These are phyloP conservation scores for Pseudopodoces humilis DNA, from an alignment of 2,113 vertebrate genomes.

Conservation along the genomic window DNA sequence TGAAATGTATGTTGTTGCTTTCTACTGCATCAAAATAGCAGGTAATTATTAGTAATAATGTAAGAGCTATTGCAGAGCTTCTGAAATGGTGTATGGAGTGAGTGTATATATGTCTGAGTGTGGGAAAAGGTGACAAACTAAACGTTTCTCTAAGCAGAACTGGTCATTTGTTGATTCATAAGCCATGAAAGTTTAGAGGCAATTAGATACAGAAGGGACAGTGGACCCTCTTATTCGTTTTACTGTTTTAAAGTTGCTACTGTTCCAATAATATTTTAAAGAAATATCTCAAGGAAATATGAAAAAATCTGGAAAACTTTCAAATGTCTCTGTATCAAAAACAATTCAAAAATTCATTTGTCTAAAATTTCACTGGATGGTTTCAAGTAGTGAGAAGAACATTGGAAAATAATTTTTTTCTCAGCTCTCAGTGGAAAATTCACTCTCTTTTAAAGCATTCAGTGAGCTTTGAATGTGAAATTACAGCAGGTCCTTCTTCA, in stretches of 20 bases:
- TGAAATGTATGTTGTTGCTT: background rate
- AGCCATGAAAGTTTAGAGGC: background rate
- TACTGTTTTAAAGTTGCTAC: background rate
- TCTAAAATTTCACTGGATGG: background rate
- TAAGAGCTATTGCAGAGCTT: background rate
- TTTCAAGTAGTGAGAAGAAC: background rate
- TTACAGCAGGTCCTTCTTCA: background rate
- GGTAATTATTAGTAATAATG: background rate
- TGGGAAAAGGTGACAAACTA: background rate
- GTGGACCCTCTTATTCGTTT: background rate
- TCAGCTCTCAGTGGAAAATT: background rate
- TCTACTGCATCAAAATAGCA: background rate
- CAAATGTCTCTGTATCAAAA: background rate
- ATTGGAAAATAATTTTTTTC: background rate
- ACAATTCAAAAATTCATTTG: fast-evolving
- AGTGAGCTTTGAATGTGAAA: background rate
- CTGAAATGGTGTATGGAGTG: background rate
- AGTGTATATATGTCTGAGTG: background rate
- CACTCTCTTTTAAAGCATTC: background rate
- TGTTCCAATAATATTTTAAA: background rate
- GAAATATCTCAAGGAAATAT: background rate
- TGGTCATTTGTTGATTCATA: background rate
- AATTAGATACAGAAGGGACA: background rate
- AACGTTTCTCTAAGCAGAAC: background rate
- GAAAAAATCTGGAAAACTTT: background rate